Percentiles rank a stretch among this genome's conserved stretches.
These are phyloP conservation scores for Podarcis muralis DNA, from an alignment of 2,113 vertebrate genomes.

Conservation along the genomic window DNA sequence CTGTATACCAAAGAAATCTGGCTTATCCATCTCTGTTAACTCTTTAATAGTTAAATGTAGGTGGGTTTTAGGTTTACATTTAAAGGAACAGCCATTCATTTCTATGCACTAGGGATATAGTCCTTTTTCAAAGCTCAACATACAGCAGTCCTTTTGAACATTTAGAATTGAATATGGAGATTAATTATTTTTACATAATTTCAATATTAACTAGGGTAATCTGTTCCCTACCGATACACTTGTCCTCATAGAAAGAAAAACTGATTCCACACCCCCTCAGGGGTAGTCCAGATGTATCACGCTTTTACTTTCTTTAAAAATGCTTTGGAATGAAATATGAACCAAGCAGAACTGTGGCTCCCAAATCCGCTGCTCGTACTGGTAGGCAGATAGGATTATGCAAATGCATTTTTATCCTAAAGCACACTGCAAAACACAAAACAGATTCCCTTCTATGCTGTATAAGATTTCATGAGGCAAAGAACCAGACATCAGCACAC, in stretches of 20 bases:
- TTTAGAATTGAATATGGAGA: conserved; percentile 35
- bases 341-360: conserved; percentile 47
- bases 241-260: conserved; percentile 40
- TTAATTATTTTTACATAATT: conserved; percentile 31
- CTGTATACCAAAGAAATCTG: not conserved
- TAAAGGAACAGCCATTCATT: conserved; percentile 54
- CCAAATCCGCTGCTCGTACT: conserved; percentile 43
- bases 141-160: conserved; percentile 44
- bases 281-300: conserved; percentile 32
- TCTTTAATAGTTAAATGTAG: conserved; percentile 28
- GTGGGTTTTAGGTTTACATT: conserved; percentile 49
- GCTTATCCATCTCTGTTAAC: conserved; percentile 38
- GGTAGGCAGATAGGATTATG: conserved; percentile 44
- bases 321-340: conserved; percentile 41
- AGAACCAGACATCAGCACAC: conserved; percentile 74
- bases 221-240: conserved; percentile 30
- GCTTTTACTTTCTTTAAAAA: conserved; percentile 48
- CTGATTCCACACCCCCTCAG: not conserved
- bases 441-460: conserved; percentile 57
- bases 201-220: not conserved
- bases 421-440: conserved; percentile 59
- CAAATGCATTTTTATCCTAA: conserved; percentile 43
- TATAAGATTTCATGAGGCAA: conserved; percentile 68
- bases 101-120: not conserved
- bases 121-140: conserved; percentile 56